These are phyloP conservation scores for Coregonus sp. DNA, from an alignment of 2,797 vertebrate species.

Conservation along the genomic window DNA sequence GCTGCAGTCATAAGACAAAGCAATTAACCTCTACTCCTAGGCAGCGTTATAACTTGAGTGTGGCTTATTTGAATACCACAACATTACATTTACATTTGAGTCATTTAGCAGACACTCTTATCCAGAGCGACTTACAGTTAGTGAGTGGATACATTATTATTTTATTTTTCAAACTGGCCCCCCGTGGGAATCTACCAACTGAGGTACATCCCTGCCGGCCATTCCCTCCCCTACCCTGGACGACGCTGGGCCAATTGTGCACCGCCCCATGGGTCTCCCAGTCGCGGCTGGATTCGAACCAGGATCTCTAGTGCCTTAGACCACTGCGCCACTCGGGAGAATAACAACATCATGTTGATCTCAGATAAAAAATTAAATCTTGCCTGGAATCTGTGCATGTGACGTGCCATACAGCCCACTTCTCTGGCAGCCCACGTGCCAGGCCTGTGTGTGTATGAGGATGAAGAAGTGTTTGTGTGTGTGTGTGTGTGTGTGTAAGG, in stretches of 20 bases:
- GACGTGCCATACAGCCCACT: not conserved
- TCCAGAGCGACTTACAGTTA: too few species aligned
- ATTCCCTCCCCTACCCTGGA: too few species aligned
- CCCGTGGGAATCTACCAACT: too few species aligned
- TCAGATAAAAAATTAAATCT: constrained; percentile 9
- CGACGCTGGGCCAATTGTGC: too few species aligned
- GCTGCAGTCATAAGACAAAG: constrained; percentile 8
- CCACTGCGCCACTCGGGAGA: too few species aligned
- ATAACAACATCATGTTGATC: constrained; percentile 24
- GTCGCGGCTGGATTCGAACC: too few species aligned
- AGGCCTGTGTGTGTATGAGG: not conserved
- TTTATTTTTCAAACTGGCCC: too few species aligned
- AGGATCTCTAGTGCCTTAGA: too few species aligned
- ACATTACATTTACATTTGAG: not conserved
- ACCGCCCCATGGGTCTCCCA: too few species aligned
- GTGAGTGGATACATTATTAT: too few species aligned
- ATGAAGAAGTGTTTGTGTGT: not conserved
- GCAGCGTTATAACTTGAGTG: not conserved
- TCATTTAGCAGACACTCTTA: too few species aligned
- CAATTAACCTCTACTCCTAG: constrained; percentile 28
- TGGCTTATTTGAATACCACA: constrained; percentile 19
- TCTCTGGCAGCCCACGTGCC: not conserved
- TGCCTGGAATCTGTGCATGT: not conserved
- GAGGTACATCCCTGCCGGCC: too few species aligned
- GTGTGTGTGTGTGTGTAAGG: not conserved